These are phyloP conservation scores for Tragulus kanchil DNA, from an alignment of 2,113 vertebrate genomes.

Conservation along the genomic window DNA sequence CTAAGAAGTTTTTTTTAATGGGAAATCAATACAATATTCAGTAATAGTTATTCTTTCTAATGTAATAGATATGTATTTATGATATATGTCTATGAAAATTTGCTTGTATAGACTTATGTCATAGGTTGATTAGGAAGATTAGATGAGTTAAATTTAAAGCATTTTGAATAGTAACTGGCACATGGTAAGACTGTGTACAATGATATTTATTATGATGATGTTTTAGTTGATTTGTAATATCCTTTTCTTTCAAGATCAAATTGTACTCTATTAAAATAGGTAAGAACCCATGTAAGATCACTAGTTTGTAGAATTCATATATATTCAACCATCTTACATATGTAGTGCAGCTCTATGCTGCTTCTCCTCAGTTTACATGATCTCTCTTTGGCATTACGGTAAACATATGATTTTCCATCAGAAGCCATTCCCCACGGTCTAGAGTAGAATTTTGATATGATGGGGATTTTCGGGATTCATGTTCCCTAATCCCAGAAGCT, in stretches of 20 bases:
- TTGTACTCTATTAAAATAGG: background rate
- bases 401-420: background rate
- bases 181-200: background rate
- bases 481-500: background rate
- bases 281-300: background rate
- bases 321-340: background rate
- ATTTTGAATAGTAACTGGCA: background rate
- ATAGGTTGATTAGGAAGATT: background rate
- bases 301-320: background rate
- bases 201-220: background rate
- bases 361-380: background rate
- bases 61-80: background rate
- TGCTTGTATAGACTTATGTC: background rate
- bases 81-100: background rate
- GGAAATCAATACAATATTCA: background rate
- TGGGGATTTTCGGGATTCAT: background rate
- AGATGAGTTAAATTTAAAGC: conserved; percentile 35
- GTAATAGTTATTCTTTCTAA: background rate
- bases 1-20: conserved; percentile 9
- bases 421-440: background rate
- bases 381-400: background rate
- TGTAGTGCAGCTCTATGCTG: background rate
- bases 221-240: background rate
- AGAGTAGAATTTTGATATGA: background rate
- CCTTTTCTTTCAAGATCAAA: background rate